These are phyloP conservation scores for Eurystomus gularis DNA, from an alignment of 2,113 vertebrate species.

Conservation along the genomic window DNA sequence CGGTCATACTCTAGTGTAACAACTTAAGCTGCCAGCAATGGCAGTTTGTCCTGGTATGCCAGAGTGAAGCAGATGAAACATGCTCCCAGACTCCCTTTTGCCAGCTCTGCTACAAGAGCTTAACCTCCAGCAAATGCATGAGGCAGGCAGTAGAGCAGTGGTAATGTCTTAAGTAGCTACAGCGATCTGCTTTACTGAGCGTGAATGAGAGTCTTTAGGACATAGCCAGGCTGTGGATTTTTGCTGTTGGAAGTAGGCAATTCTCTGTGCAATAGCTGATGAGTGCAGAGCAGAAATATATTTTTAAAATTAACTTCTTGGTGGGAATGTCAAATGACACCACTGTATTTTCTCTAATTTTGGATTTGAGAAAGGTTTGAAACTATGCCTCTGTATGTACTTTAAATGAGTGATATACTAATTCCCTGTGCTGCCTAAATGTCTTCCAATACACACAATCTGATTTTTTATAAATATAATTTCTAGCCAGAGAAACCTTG, in stretches of 20 bases:
- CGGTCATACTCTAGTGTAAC: not conserved
- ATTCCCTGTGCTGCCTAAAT: not conserved
- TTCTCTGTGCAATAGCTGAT: not conserved
- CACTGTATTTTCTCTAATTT: not conserved
- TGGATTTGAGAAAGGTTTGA: not conserved
- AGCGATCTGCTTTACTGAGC: not conserved
- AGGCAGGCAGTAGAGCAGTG: not conserved
- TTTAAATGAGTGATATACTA: not conserved
- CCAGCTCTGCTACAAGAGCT: not conserved
- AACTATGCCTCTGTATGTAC: not conserved
- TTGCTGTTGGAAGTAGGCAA: not conserved
- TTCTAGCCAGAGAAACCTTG: not conserved
- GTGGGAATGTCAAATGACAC: not conserved
- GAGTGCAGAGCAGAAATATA: not conserved
- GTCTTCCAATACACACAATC: not conserved
- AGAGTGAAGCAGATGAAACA: not conserved
- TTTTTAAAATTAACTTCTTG: not conserved
- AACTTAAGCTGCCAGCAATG: not conserved
- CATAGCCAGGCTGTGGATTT: not conserved
- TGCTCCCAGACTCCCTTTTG: not conserved
- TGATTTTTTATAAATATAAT: not conserved
- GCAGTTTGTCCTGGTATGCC: not conserved
- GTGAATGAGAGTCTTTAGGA: not conserved
- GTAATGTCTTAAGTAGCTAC: not conserved
- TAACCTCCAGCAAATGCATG: not conserved